phyloP scores from a whole-genome alignment of 2,888 invertebrate genomes.

The Rambutsinella grinnellia region DNA sequence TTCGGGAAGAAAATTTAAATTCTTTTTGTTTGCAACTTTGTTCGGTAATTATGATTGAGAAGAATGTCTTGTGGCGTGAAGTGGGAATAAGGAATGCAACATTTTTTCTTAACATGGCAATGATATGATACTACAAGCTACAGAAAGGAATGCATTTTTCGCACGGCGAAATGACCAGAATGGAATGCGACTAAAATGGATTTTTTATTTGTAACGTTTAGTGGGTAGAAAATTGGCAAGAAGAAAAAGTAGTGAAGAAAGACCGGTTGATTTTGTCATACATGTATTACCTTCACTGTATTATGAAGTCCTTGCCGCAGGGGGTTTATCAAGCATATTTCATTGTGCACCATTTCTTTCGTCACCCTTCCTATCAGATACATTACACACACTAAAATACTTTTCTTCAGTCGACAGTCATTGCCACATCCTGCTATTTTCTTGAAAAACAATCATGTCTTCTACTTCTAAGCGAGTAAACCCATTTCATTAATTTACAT shows the following conservation, averaged over 20 bases:
- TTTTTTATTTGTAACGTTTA: constrained; percentile 20
- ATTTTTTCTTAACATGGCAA: constrained; percentile 16
- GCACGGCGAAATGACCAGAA: constrained; percentile 11
- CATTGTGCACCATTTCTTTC: not conserved
- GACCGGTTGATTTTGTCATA: constrained; percentile 37
- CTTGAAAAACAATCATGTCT: not conserved
- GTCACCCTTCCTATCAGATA: constrained; percentile 4
- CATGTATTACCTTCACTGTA: constrained; percentile 6
- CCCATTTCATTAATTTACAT: not conserved
- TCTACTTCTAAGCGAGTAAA: not conserved
- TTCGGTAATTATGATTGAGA: constrained; percentile 47
- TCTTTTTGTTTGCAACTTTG: no score
- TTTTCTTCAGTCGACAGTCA: not conserved
- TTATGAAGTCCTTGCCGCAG: constrained; percentile 47
- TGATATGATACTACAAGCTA: not conserved
- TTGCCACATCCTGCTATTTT: constrained; percentile 19
- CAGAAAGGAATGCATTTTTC: not conserved
- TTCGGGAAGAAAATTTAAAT: no score
- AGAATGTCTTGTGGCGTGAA: constrained; percentile 31
- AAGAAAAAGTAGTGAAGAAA: constrained; percentile 36
- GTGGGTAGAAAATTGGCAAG: constrained; percentile 37
- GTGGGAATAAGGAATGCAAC: constrained; percentile 40
- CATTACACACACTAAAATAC: not conserved
- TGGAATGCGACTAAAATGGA: constrained; percentile 46
- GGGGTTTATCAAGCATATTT: constrained; percentile 24